These are phyloP conservation scores for Lithodes maja DNA, from an alignment of 2,888 invertebrate species.

Conservation along the genomic window DNA sequence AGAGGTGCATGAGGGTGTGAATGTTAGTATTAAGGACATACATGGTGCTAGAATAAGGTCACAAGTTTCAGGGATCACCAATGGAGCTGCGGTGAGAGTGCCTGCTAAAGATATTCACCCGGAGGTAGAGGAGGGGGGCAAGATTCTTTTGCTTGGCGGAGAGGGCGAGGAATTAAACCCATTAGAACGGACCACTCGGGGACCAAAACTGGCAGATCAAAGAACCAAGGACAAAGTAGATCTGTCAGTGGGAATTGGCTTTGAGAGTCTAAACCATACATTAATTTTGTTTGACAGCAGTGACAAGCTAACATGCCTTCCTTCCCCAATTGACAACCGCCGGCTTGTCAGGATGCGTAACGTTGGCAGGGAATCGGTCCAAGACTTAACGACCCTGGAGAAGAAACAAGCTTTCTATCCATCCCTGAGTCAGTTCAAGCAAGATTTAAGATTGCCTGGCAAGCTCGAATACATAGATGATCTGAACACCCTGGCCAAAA, in stretches of 20 bases:
- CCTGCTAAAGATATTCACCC: conserved; percentile 58
- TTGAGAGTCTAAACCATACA: conserved; percentile 7
- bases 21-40: background rate
- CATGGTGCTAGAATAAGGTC: background rate
- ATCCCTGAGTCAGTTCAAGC: conserved; percentile 32
- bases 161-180: conserved; percentile 24
- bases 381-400: conserved; percentile 40
- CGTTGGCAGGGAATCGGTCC: conserved; percentile 45
- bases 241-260: conserved; percentile 29
- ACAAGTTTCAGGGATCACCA: conserved; percentile 4
- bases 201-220: background rate
- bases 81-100: conserved; percentile 39
- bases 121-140: conserved; percentile 65
- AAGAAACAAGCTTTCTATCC: conserved; percentile 25
- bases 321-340: conserved; percentile 36
- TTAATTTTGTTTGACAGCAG: background rate
- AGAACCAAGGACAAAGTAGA: background rate
- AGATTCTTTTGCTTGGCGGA: conserved; percentile 57
- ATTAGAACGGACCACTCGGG: background rate
- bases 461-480: background rate
- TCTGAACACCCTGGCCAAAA: background rate
- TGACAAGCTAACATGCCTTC: conserved; percentile 21
- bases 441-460: background rate
- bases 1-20: background rate
- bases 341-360: conserved; percentile 35